Evolutionary conservation across 2,797 vertebrate species (phyloP), one percentile per base, ranked within the genome.

Genomic region (Sciurus vulgaris): DNA sequence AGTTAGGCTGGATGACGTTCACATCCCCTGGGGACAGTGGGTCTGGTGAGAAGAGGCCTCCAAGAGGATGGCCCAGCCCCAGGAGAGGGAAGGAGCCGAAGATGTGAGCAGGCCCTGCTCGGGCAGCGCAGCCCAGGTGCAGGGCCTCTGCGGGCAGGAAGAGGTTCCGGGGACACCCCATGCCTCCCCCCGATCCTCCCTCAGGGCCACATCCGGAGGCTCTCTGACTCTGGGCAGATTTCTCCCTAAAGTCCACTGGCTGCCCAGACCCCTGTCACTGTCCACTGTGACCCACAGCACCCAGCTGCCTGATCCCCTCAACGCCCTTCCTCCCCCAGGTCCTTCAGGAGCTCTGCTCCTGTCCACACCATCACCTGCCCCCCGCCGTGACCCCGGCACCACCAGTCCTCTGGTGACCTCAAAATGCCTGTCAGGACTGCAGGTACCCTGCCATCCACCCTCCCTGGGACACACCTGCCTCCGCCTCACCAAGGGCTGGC

Each of bases 1-100:
- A 99, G 98, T 99, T 98, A 28, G 99, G 99, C 85, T 99, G 96
- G 0, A 83, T 98, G 89, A 99, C 86, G 0, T 98, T 99, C 91
- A 99, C 98, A 0, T 99, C 97, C 26, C 99, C 99, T 99, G 56
- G 17, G 30, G 28, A 77, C 0, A 8, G 13, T 26, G 0, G 10
- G 22, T 15, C 47, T 49, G 59, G 26, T 96, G 28, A 95, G 95
- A 38, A 47, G 74, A 13, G 14, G 2, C n/a, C 22, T 83, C 59
- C 22, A 15, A 0, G 0, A 18, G 20, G n/a, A 26, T 38, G 7
- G 47, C n/a, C 86, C 44, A 26, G 47, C 11, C 49, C 84, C 47
- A 41, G 6, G 77, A 59, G 54, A 38, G 28, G 47, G 20, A 85
- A n/a, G 10, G 22, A 33, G 7, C 20, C 65, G 18, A 44, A 56